These are phyloP conservation scores for Drosophila pachea DNA, from an alignment of 1,140 invertebrate species.

Conservation along the genomic window DNA sequence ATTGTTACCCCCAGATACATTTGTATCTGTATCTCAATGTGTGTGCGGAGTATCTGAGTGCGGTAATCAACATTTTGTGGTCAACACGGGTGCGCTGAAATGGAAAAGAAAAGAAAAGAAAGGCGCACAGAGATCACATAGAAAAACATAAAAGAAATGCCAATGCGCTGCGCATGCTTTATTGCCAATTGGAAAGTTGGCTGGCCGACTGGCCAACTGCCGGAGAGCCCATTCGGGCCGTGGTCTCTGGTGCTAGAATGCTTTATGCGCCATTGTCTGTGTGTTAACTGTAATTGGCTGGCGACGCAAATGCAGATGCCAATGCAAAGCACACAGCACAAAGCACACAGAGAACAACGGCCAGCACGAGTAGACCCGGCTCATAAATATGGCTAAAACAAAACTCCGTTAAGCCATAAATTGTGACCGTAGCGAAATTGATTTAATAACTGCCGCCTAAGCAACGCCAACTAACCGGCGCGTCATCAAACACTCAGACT, in stretches of 20 bases:
- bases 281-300: slow-evolving; percentile 66
- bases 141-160: slow-evolving; percentile 49
- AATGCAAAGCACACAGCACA: slow-evolving; percentile 17
- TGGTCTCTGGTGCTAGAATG: slow-evolving; percentile 64
- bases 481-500: slow-evolving; percentile 61
- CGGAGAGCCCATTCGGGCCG: slow-evolving; percentile 58
- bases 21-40: slow-evolving; percentile 17
- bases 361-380: not conserved
- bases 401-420: slow-evolving; percentile 64
- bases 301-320: slow-evolving; percentile 14
- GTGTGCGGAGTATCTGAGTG: slow-evolving; percentile 42
- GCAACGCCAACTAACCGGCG: slow-evolving; percentile 1
- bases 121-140: slow-evolving; percentile 15
- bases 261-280: slow-evolving; percentile 73
- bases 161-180: slow-evolving; percentile 73
- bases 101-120: slow-evolving; percentile 33
- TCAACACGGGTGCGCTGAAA: slow-evolving; percentile 47
- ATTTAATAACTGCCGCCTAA: slow-evolving; percentile 63
- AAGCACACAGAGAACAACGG: not conserved
- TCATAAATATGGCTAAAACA: slow-evolving; percentile 57
- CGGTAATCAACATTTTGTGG: slow-evolving; percentile 76
- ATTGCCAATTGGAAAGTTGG: slow-evolving; percentile 77
- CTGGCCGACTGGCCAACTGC: slow-evolving; percentile 36
- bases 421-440: slow-evolving; percentile 55
- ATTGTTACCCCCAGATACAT: slow-evolving; percentile 42